These are phyloP conservation scores for Copidosoma aretas DNA, from an alignment of 2,888 invertebrate genomes.

Conservation along the genomic window DNA sequence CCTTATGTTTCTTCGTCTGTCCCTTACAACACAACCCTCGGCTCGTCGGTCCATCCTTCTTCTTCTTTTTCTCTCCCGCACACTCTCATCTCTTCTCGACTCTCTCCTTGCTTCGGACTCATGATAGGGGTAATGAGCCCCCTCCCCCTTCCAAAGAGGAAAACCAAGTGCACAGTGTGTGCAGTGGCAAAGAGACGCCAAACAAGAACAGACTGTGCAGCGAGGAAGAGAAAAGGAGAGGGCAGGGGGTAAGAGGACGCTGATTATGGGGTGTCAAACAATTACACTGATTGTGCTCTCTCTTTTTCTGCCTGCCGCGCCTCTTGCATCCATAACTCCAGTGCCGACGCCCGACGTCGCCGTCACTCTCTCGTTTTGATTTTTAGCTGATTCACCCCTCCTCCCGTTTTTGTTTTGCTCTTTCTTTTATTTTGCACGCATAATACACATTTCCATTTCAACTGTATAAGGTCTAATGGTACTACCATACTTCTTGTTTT, in stretches of 20 bases:
- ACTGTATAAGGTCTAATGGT: constrained; percentile 41
- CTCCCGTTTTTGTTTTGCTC: constrained; percentile 6
- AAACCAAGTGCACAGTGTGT: background rate
- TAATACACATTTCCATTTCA: constrained; percentile 31
- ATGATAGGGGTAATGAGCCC: constrained; percentile 5
- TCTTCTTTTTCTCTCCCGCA: constrained; percentile 52
- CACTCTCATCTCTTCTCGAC: constrained; percentile 23
- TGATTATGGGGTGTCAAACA: constrained; percentile 64
- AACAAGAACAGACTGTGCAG: constrained; percentile 39
- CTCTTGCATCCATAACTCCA: constrained; percentile 42
- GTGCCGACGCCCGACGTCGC: constrained; percentile 21
- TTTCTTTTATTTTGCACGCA: constrained; percentile 31
- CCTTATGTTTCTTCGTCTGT: constrained; percentile 53
- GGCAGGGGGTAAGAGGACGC: constrained; percentile 55
- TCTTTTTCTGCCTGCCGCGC: constrained; percentile 27
- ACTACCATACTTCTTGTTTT: too few species aligned
- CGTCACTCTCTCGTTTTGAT: constrained; percentile 28
- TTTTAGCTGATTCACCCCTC: constrained; percentile 17
- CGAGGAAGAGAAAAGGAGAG: constrained; percentile 41
- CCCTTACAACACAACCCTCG: constrained; percentile 60
- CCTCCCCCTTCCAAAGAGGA: background rate
- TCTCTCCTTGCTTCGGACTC: constrained; percentile 12
- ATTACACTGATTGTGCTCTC: constrained; percentile 61
- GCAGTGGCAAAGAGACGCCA: constrained; percentile 15
- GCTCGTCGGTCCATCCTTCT: constrained; percentile 48